Evolutionary conservation across 2,888 invertebrate genomes (phyloP), one percentile per base, ranked within the genome.

Genomic region (Omphaloscelis lunosa): DNA sequence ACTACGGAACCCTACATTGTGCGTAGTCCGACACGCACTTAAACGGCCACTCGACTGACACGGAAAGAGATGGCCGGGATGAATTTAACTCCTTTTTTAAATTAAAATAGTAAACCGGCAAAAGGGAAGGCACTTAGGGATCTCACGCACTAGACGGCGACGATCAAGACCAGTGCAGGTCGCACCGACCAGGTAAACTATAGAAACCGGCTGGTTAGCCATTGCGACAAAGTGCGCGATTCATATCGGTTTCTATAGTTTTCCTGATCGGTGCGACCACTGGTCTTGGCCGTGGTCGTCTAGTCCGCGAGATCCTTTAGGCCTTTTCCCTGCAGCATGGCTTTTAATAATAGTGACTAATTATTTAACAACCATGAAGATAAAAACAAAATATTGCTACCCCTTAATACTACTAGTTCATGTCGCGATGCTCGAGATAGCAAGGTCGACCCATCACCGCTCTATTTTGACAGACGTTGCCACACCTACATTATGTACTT

Each of bases 381-480:
- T 17, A 3, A 29, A 29, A 15, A 27, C 27, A 59, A 29, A 59
- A 59, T 29, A 29, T 29, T 59, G 59, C 59, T 59, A 29, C 77
- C 48, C 53, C 85, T 85, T 83, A 85, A 83, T 12, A 27, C 20
- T 12, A 70, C 56, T 45, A 72, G n/a, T 76, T 74, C 62, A 71
- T 53, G 76, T 83, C 70, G 58, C 79, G 83, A 83, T 72, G 74
- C 29, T 39, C 29, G 72, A 69, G 77, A 82, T 82, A 76, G 77
- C 86, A 86, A 86, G 86, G 87, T 82, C 82, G 84, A 34, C 53
- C 70, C 85, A 86, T 86, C 86, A 73, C 77, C 83, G 82, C 78
- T 86, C 83, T 72, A 84, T 83, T 88, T 86, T 80, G 74, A 63
- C 77, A 68, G 62, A 41, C 80, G 23, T 83, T 83, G 79, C 86